Evolutionary conservation across 2,888 invertebrate genomes (phyloP), one percentile per base, ranked within the genome.

Genomic region (Chromoteleia sp.): DNA sequence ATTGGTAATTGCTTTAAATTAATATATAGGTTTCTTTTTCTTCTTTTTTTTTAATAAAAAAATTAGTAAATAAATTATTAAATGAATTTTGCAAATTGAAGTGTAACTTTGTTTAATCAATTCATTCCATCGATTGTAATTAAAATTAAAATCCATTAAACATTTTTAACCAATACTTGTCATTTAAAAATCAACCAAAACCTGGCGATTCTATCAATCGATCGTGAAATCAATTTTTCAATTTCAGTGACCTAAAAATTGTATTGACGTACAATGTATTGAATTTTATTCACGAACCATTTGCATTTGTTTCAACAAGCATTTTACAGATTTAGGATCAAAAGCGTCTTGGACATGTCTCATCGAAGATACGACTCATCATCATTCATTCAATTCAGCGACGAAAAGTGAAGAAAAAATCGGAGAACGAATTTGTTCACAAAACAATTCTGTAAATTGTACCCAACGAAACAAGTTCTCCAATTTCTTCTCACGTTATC

Each of bases 271-370:
- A 30, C 50, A 61, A 29, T 12, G 56, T 33, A 33, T 14, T 12
- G 17, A 50, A 58, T 33, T 58, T 56, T 45, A 75, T 15, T 65
- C 41, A 68, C 19, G 4, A 52, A 68, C 1, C 58, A 59, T 43
- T 52, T 73, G 78, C 67, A 79, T 79, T 79, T 70, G 63, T 70
- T 50, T 73, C 14, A 33, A 43, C 33, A 36, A 79, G 73, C 79
- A 79, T 79, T 73, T 79, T 73, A 43, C 79, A 79, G 73, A 54
- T 78, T 73, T 59, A 65, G 67, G 59, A 67, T 17, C 14, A 12
- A 36, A 33, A 17, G 41, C 59, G 36, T 56, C 39, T 61, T 29
- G 56, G 68, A 58, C 33, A 41, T 29, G 43, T 59, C 19, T 68
- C 39, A 33, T 7, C 61, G 59, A 59, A 68, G 59, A 65, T 43